A percentile compares a stretch with the other conserved stretches of the same genome.
phyloP scores from a whole-genome alignment of 2,888 invertebrate species.

The Adela reaumurella region DNA sequence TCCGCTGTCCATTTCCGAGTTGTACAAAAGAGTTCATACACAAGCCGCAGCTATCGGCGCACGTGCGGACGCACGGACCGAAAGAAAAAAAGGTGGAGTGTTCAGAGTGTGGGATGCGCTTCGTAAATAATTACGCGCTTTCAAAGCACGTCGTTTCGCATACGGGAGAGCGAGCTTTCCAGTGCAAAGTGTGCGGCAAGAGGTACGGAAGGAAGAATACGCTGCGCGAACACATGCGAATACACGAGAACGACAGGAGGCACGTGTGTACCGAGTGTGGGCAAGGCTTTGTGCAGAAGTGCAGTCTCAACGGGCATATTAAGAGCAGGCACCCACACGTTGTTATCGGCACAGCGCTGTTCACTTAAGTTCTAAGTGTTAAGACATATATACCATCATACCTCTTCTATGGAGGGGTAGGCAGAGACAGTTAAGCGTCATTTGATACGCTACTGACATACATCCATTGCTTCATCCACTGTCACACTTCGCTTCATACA shows the following conservation, averaged over 20 bases:
- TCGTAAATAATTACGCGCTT: conserved; percentile 22
- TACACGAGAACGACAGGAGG: conserved; percentile 21
- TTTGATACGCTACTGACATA: too few species aligned
- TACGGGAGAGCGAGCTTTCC: conserved; percentile 26
- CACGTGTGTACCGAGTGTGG: conserved; percentile 19
- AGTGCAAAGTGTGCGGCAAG: conserved; percentile 33
- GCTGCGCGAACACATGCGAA: conserved; percentile 19
- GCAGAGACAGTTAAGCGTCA: too few species aligned
- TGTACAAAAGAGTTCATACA: too few species aligned
- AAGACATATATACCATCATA: too few species aligned
- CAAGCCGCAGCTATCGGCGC: background rate
- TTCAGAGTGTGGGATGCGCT: conserved; percentile 20
- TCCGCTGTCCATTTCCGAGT: too few species aligned
- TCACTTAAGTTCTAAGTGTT: too few species aligned
- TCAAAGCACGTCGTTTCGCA: conserved; percentile 25
- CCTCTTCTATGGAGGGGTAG: too few species aligned
- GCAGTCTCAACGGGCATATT: conserved; percentile 22
- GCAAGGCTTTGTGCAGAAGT: conserved; percentile 22
- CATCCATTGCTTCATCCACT: too few species aligned
- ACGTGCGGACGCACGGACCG: conserved; percentile 14
- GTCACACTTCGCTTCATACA: too few species aligned
- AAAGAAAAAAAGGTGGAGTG: conserved; percentile 21
- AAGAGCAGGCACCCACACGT: too few species aligned
- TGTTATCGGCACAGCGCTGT: too few species aligned
- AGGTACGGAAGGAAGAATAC: conserved; percentile 19